Evolutionary conservation across 1,140 invertebrate genomes (phyloP), one percentile per base, ranked within the genome.

Genomic region (Galleria mellonella): DNA sequence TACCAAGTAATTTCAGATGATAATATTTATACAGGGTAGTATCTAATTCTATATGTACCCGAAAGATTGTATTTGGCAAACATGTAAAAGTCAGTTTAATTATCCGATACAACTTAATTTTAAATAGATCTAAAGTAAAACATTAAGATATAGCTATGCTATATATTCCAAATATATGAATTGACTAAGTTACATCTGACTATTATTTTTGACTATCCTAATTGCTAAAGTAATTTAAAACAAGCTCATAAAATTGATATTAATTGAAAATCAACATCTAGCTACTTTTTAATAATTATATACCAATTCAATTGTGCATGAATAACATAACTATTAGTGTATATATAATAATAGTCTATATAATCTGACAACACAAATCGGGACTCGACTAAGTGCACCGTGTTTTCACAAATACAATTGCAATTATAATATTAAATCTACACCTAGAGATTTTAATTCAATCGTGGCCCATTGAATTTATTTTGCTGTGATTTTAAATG

Each of bases 351-450:
- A 23, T 23, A 23, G 6, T 23, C 6, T 23, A 2, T 23, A 23
- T 23, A 11, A 10, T 35, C 13, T 31, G 27, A 32, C 10, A 36
- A 40, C 32, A 46, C n/a, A 49, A 46, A 40, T 30, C 9, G 15
- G 28, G 23, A 48, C 55, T 62, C 42, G 55, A 36, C 68, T 81
- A 77, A 75, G 73, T 81, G 72, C 76, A 74, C 68, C 53, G 72
- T 81, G 72, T 69, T 41, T 62, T 74, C 66, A 74, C 70, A 67
- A 64, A 6, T 23, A 23, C 17, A n/a, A n/a, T n/a, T n/a, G n/a
- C n/a, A n/a, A n/a, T n/a, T n/a, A n/a, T n/a, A n/a, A n/a, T n/a
- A n/a, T n/a, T n/a, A n/a, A n/a, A n/a, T n/a, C n/a, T n/a, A n/a
- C n/a, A n/a, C n/a, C n/a, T n/a, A n/a, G n/a, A n/a, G n/a, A n/a